Percentiles rank a stretch among this genome's conserved stretches.
phyloP scores from a whole-genome alignment of 1,140 invertebrate species.

The Saccostrea echinata region DNA sequence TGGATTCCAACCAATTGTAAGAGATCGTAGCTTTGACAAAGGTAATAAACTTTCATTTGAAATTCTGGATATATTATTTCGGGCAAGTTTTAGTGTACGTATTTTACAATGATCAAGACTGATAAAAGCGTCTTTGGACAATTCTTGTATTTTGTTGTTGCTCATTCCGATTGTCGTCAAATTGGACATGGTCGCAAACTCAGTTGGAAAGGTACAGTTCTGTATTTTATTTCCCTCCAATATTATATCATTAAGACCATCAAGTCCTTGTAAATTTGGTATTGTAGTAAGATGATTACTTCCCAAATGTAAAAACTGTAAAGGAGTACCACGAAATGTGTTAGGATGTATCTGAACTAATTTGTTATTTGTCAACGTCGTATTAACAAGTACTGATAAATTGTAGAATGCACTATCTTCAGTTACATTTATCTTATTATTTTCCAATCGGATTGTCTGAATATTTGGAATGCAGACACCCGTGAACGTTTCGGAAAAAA shows the following conservation, averaged over 20 bases:
- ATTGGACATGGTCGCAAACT: slow-evolving; percentile 37
- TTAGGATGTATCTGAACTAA: slow-evolving; percentile 56
- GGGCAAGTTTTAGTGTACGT: slow-evolving; percentile 60
- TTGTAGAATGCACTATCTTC: slow-evolving; percentile 54
- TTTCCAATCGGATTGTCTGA: slow-evolving; percentile 47
- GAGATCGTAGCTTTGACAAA: slow-evolving; percentile 61
- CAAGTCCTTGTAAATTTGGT: slow-evolving; percentile 55
- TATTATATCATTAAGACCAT: slow-evolving; percentile 56
- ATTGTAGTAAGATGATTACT: slow-evolving; percentile 63
- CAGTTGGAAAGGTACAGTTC: slow-evolving; percentile 61
- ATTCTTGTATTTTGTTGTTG: slow-evolving; percentile 63
- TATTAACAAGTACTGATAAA: slow-evolving; percentile 42
- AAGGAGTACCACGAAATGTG: slow-evolving; percentile 56
- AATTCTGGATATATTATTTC: slow-evolving; percentile 59
- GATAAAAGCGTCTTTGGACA: slow-evolving; percentile 60
- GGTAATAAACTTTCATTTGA: slow-evolving; percentile 56
- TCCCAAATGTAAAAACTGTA: slow-evolving; percentile 57
- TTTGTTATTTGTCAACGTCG: slow-evolving; percentile 60
- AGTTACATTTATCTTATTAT: slow-evolving; percentile 55
- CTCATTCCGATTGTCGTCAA: slow-evolving; percentile 61
- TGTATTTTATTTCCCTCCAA: slow-evolving; percentile 66
- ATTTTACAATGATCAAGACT: slow-evolving; percentile 53
- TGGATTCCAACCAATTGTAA: slow-evolving; percentile 67
- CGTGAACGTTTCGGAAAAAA: slow-evolving; percentile 55
- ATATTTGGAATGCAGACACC: slow-evolving; percentile 51